These are phyloP conservation scores for Acanthosepion esculentum DNA, from an alignment of 2,888 invertebrate genomes.

Conservation along the genomic window DNA sequence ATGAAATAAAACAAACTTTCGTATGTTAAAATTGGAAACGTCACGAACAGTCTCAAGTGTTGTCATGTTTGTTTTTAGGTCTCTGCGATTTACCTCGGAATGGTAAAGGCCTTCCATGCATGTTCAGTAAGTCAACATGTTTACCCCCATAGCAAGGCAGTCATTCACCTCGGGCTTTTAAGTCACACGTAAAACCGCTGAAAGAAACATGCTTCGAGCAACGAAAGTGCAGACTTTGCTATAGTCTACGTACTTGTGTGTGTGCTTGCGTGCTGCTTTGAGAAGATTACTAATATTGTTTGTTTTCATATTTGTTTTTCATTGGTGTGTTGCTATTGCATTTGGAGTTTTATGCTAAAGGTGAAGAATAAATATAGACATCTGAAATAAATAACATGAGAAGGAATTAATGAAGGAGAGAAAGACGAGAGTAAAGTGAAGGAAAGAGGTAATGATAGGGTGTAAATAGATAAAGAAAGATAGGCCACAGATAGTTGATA, in stretches of 20 bases:
- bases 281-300: not conserved
- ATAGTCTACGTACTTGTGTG: not conserved
- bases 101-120: not conserved
- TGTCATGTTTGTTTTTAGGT: not conserved
- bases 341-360: not conserved
- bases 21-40: not conserved
- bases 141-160: not conserved
- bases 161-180: not conserved
- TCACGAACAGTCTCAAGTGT: not conserved
- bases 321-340: not conserved
- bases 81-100: not conserved
- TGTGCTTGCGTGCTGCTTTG: not conserved
- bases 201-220: not conserved
- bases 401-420: not conserved
- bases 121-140: not conserved
- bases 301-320: not conserved
- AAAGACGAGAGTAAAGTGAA: not conserved
- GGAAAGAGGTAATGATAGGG: no score
- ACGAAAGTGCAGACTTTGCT: not conserved
- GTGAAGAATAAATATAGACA: not conserved
- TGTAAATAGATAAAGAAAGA: no score
- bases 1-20: not conserved
- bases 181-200: not conserved
- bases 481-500: no score
- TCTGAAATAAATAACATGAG: not conserved